These are phyloP conservation scores for Gobius niger DNA, from an alignment of 2,113 vertebrate species.

Conservation along the genomic window DNA sequence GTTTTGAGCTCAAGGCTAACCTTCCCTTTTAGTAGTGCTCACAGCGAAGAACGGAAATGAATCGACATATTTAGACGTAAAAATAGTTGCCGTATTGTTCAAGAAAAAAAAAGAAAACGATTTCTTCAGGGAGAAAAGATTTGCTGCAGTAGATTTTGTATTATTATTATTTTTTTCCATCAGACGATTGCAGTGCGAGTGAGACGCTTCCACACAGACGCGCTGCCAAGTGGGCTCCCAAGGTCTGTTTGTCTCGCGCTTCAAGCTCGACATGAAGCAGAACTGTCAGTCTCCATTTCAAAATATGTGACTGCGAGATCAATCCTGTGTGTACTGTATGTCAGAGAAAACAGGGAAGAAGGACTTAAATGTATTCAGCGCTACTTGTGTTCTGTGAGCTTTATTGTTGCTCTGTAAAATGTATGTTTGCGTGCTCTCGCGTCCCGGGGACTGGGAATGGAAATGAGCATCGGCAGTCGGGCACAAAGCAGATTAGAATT, in stretches of 20 bases:
- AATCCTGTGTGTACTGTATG: neutral
- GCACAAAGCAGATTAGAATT: too few relatives aligned
- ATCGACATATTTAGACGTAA: neutral
- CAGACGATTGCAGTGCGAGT: slow-evolving; percentile 5
- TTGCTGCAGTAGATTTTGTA: slow-evolving; percentile 4
- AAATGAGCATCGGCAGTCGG: too few relatives aligned
- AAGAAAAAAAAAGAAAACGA: slow-evolving; percentile 2
- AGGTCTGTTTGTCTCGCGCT: neutral
- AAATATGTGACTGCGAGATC: neutral
- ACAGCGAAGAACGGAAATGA: neutral
- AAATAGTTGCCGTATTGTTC: neutral
- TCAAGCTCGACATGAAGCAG: neutral
- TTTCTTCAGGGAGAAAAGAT: slow-evolving; percentile 8
- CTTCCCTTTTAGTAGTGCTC: too few relatives aligned
- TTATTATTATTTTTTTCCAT: slow-evolving; percentile 7
- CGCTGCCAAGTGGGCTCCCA: neutral
- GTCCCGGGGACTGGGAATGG: too few relatives aligned
- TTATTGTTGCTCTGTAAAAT: too few relatives aligned
- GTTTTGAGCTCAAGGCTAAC: too few relatives aligned
- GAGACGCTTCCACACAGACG: slow-evolving; percentile 10
- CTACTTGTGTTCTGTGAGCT: too few relatives aligned
- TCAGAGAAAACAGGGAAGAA: neutral
- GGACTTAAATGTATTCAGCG: too few relatives aligned
- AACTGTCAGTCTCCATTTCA: neutral
- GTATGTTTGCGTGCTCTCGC: too few relatives aligned